Percentiles rank a stretch among this genome's conserved stretches.
Evolutionary conservation across 2,888 invertebrate genomes (phyloP).

Genomic region (Thymelicus sylvestris): DNA sequence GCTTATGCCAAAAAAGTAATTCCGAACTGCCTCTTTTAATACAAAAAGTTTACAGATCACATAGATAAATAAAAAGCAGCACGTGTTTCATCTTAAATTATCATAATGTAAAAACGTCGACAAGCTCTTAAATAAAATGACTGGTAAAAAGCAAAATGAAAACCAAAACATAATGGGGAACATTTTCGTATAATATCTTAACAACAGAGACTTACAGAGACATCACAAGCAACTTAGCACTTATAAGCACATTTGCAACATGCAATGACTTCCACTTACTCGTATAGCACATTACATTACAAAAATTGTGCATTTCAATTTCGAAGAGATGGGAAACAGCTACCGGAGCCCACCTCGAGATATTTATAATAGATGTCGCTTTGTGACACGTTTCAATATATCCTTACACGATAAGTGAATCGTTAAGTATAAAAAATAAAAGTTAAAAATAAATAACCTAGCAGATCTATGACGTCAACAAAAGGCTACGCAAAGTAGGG

Average conservation of each 20-base stretch:
- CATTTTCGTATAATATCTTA: constrained; percentile 77
- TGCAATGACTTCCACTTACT: constrained; percentile 34
- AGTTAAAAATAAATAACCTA: constrained; percentile 65
- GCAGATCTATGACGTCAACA: constrained; percentile 70
- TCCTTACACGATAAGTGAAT: constrained; percentile 32
- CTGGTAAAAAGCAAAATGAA: constrained; percentile 47
- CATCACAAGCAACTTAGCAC: constrained; percentile 62
- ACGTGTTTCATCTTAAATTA: too few relatives aligned
- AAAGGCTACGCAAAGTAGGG: constrained; percentile 41
- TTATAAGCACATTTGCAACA: constrained; percentile 33
- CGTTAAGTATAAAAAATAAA: constrained; percentile 38
- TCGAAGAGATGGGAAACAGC: constrained; percentile 28
- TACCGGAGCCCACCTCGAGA: constrained; percentile 12
- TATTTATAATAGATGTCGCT: constrained; percentile 38
- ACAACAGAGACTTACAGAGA: constrained; percentile 66
- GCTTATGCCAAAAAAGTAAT: too few relatives aligned
- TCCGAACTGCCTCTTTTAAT: too few relatives aligned
- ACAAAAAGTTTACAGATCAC: too few relatives aligned
- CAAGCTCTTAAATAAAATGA: constrained; percentile 17
- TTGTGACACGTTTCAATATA: constrained; percentile 40
- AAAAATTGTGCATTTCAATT: constrained; percentile 37
- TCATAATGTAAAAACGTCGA: constrained; percentile 1
- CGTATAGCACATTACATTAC: constrained; percentile 43
- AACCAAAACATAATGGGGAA: constrained; percentile 63
- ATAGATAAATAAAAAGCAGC: too few relatives aligned